These are phyloP conservation scores for Aquatica leii DNA, from an alignment of 2,888 invertebrate genomes.

Conservation along the genomic window DNA sequence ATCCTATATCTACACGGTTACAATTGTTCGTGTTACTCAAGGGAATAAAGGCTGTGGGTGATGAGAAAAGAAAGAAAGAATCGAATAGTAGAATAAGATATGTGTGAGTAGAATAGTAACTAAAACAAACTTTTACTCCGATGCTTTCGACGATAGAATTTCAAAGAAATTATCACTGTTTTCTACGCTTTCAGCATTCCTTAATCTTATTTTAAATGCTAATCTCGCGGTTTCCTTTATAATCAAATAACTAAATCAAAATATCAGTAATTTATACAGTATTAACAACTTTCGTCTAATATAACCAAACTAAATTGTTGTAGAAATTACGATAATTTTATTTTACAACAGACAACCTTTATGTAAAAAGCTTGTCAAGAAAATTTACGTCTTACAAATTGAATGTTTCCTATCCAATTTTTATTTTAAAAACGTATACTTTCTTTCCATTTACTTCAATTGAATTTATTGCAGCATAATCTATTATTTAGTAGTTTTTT, in stretches of 20 bases:
- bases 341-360: too few species aligned
- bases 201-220: slow-evolving; percentile 1
- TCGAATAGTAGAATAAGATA: slow-evolving; percentile 25
- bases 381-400: too few species aligned
- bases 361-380: too few species aligned
- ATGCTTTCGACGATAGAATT: slow-evolving; percentile 29
- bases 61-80: slow-evolving; percentile 20
- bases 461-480: too few species aligned
- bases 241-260: slow-evolving; percentile 11
- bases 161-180: slow-evolving; percentile 30
- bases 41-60: slow-evolving; percentile 18
- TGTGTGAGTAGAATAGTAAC: slow-evolving; percentile 30
- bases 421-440: too few species aligned
- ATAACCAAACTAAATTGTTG: too few species aligned
- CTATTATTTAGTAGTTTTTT: too few species aligned
- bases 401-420: too few species aligned
- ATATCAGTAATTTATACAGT: slow-evolving; percentile 4
- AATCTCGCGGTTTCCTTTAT: not conserved
- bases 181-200: slow-evolving; percentile 14
- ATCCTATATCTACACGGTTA: slow-evolving; percentile 29
- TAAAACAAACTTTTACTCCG: slow-evolving; percentile 20
- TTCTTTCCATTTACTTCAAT: too few species aligned
- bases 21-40: slow-evolving; percentile 25
- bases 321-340: too few species aligned
- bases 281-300: too few species aligned